Base-by-base conservation (phyloP, 2,888 invertebrate genomes). In the Syrista parreyssii region DNA sequence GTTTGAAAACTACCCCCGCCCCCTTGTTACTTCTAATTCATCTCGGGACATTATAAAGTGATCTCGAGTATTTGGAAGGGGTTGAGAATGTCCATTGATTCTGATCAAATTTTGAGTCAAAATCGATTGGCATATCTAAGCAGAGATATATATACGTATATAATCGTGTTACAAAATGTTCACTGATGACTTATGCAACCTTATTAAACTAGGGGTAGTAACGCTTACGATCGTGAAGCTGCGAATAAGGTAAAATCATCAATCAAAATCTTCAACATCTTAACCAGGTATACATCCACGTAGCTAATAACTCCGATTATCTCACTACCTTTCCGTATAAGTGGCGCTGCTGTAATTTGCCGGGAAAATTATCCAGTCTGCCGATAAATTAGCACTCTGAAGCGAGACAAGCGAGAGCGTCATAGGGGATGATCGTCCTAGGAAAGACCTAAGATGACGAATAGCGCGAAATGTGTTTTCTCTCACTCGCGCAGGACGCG, bases 1-100 rank as follows among this genome's bases (percentile, higher is more conserved):
- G 74, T 68, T 75, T 68, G 40, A 32, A 78, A 79, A 78, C 73
- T 79, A 76, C 73, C 75, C 40, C 71, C 73, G 36, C 31, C 30
- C 12, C 40, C 40, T 40, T 0, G 23, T 23, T 23, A 0, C 9
- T 55, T 23, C 55, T 55, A 55, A 23, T 55, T 55, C 55, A 9
- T 55, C 9, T 55, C 23, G 55, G 2, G 9, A 1, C 9, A 23
- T 9, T 55, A 9, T 55, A 55, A 55, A 55, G 23, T 6, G 23
- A 9, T 55, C 55, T 9, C 23, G 9, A 55, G 55, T 55, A 9
- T 55, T 2, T 23, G 23, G 6, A 55, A 23, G 55, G 23, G 55
- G 23, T 23, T 9, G 55, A 55, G 55, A 23, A 9, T 23, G 23
- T 23, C 23, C 23, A 23, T 6, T 23, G 55, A 55, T 6, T 55